Conservation (phyloP, 1,140 invertebrate genomes). For the Chrysopa pallens region DNA sequence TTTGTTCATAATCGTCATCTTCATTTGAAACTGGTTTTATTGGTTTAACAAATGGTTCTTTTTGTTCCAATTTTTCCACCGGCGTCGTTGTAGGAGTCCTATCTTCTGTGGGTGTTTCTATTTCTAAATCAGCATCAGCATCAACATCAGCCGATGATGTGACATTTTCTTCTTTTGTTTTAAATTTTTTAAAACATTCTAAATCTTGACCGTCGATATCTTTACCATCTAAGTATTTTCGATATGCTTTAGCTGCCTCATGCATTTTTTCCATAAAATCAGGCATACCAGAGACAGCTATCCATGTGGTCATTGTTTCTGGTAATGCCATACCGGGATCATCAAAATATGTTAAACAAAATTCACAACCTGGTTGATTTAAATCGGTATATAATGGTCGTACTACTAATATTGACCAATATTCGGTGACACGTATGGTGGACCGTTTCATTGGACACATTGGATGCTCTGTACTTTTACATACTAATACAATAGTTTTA, state of each 20-base stretch:
- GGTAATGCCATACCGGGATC: slow-evolving; percentile 61
- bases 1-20: too few species aligned
- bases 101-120: too few species aligned
- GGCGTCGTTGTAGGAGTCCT: too few species aligned
- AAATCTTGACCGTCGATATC: too few species aligned
- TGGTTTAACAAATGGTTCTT: too few species aligned
- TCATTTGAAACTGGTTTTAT: too few species aligned
- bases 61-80: too few species aligned
- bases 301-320: slow-evolving; percentile 42
- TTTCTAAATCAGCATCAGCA: too few species aligned
- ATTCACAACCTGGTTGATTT: slow-evolving; percentile 49
- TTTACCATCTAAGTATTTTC: slow-evolving; percentile 8
- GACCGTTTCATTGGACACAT: slow-evolving; percentile 31
- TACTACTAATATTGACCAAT: slow-evolving; percentile 77
- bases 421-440: slow-evolving; percentile 51
- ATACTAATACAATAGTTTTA: slow-evolving; percentile 38
- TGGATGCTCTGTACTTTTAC: slow-evolving; percentile 39
- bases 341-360: slow-evolving; percentile 73
- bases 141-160: too few species aligned
- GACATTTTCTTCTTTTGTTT: too few species aligned
- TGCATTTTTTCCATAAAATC: slow-evolving; percentile 20
- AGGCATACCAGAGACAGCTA: slow-evolving; percentile 30
- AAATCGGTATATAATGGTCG: slow-evolving; percentile 38
- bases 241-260: slow-evolving; percentile 17
- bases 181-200: too few species aligned